Conservation (phyloP, 1,140 invertebrate genomes). For the Magallana ariakensis region DNA sequence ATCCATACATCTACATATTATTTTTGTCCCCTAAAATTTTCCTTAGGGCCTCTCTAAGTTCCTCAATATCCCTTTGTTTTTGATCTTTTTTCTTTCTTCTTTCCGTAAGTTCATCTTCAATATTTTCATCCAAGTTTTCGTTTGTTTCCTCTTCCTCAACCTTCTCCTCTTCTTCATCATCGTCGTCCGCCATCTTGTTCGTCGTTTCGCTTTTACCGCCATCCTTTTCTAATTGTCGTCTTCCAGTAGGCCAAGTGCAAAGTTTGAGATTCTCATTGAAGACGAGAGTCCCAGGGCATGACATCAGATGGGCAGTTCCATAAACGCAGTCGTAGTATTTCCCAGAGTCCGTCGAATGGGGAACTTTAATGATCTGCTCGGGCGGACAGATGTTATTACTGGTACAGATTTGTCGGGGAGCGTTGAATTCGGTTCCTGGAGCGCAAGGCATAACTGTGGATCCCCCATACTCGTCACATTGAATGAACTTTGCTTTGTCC, state of each 20-base stretch:
- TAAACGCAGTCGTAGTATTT: constrained; percentile 2
- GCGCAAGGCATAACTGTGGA: neutral
- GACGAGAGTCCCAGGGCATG: neutral
- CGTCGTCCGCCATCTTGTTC: neutral
- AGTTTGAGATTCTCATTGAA: neutral
- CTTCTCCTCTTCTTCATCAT: neutral
- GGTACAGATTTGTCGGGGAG: neutral
- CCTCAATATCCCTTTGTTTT: neutral
- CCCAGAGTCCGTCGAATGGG: neutral
- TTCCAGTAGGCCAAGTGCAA: neutral
- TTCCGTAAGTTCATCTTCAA: neutral
- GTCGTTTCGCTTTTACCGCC: neutral
- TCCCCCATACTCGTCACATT: constrained; percentile 7
- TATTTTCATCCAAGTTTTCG: neutral
- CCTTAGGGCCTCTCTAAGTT: neutral
- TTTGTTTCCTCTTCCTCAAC: neutral
- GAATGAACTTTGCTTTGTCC: neutral
- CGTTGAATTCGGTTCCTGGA: neutral
- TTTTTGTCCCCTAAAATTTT: neutral
- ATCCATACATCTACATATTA: neutral
- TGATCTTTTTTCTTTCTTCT: neutral
- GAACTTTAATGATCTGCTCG: neutral
- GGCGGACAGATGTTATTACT: neutral
- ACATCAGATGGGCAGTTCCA: neutral
- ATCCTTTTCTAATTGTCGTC: neutral